Evolutionary conservation across 53 echinoderm and acorn worm genomes (phyloP).

Genomic region (Astropecten irregularis): DNA sequence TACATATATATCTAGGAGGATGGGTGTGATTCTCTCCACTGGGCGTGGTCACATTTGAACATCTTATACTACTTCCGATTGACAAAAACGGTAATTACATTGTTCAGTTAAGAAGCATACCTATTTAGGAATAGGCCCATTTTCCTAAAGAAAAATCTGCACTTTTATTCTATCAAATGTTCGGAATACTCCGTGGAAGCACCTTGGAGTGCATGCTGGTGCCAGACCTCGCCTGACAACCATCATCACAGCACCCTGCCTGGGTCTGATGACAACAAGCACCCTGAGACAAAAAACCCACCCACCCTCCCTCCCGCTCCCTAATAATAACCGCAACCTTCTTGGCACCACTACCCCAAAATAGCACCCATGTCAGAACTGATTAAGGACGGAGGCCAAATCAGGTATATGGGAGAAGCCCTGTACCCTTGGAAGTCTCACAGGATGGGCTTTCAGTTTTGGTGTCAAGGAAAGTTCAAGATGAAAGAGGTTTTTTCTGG

Average conservation of each 20-base stretch:
- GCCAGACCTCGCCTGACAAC: neutral
- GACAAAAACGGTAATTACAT: too few relatives aligned
- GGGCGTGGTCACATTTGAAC: too few relatives aligned
- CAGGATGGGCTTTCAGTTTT: neutral
- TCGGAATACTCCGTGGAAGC: too few relatives aligned
- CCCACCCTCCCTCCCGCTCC: constrained; percentile 6
- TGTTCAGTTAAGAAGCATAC: too few relatives aligned
- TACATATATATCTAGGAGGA: too few relatives aligned
- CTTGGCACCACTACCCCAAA: neutral
- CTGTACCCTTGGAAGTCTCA: neutral
- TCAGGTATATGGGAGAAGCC: neutral
- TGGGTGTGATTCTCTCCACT: too few relatives aligned
- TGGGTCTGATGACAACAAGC: constrained; percentile 2
- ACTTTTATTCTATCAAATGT: too few relatives aligned
- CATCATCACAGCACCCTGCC: constrained; percentile 1
- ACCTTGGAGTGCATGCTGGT: too few relatives aligned
- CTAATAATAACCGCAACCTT: constrained; percentile 18
- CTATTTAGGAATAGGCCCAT: too few relatives aligned
- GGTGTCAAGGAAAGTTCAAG: constrained; percentile 36
- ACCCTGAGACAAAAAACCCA: constrained; percentile 37
- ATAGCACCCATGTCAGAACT: constrained; percentile 29
- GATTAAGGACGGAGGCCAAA: constrained; percentile 11
- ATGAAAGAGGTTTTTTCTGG: neutral
- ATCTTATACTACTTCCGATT: too few relatives aligned
- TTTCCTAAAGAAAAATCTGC: too few relatives aligned